Conservation (phyloP, 2,113 vertebrate species). For the Dromaius novaehollandiae region DNA sequence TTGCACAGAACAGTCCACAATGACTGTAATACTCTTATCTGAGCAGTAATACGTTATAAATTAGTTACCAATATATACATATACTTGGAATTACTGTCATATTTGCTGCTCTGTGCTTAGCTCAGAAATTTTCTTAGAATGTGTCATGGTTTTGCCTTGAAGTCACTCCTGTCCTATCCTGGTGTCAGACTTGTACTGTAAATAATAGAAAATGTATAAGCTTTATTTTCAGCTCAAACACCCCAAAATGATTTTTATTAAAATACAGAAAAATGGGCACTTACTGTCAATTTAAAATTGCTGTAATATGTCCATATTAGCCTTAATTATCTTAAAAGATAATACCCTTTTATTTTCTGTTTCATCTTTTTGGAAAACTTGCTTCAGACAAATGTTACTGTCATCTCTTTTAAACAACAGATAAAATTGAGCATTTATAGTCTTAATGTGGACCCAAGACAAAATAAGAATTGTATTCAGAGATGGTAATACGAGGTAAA, state of each 20-base stretch:
- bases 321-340: background rate
- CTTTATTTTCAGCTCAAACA: background rate
- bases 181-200: background rate
- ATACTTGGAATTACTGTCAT: fast-evolving
- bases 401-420: background rate
- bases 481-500: background rate
- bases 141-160: background rate
- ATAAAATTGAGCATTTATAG: background rate
- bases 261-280: background rate
- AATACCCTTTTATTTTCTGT: background rate
- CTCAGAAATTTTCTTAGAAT: background rate
- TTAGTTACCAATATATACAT: background rate
- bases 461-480: background rate
- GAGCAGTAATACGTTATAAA: background rate
- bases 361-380: background rate
- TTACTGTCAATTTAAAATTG: background rate
- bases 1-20: background rate
- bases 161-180: background rate
- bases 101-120: background rate
- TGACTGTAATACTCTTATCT: background rate
- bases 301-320: background rate
- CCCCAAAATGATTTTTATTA: background rate
- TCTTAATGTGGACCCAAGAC: background rate
- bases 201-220: background rate
- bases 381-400: background rate